Evolutionary conservation across 2,113 vertebrate species (phyloP).

Genomic region (Sinocyclocheilus anophthalmus): DNA sequence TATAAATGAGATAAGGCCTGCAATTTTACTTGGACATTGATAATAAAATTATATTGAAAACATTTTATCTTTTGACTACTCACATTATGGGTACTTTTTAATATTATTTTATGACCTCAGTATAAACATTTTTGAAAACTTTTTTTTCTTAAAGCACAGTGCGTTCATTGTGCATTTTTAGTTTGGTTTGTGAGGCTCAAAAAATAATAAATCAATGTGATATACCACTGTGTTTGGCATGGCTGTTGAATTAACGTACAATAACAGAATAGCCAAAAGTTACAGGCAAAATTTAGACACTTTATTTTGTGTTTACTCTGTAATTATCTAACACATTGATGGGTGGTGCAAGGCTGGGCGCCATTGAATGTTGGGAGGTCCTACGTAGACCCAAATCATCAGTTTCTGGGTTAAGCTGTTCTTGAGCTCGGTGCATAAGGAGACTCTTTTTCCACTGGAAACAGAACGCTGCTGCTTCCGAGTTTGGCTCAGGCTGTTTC

Average conservation of each 20-base stretch:
- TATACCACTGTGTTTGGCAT: not conserved
- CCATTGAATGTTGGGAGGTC: conserved; percentile 59
- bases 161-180: not conserved
- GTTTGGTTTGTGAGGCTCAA: not conserved
- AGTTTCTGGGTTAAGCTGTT: conserved; percentile 68
- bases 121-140: not conserved
- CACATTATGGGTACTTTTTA: not conserved
- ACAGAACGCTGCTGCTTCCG: conserved; percentile 85
- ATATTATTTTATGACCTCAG: not conserved
- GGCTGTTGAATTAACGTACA: not conserved
- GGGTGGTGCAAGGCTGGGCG: conserved; percentile 71
- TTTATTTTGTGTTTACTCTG: conserved; percentile 43
- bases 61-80: not conserved
- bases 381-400: conserved; percentile 83
- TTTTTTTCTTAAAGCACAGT: not conserved
- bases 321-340: conserved; percentile 56
- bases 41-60: not conserved
- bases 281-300: not conserved
- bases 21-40: not conserved
- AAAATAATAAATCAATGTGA: not conserved
- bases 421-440: conserved; percentile 76
- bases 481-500: conserved; percentile 74
- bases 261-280: not conserved
- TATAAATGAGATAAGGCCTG: not conserved
- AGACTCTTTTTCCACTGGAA: conserved; percentile 81